Base-by-base conservation (phyloP, 2,797 vertebrate genomes). In the Nothura maculosa region DNA sequence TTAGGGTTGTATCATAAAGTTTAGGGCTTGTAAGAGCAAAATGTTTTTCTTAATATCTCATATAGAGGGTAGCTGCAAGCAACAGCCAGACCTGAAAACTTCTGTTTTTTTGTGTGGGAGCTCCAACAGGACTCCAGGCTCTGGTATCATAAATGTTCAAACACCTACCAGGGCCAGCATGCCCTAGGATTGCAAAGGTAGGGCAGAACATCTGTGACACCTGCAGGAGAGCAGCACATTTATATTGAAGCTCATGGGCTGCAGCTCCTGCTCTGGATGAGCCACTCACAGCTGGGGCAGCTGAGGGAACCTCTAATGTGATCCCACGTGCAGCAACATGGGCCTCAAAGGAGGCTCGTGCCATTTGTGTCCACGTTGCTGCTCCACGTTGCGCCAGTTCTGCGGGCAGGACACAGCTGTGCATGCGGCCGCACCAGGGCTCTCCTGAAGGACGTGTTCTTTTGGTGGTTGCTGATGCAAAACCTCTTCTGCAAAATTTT, bases 241-340 rank as follows among this genome's bases (percentile, higher is more conserved):
- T 20, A 16, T 0, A 1, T 62, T 36, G 11, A 3, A 52, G 32
- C 28, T 73, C 1, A 0, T 18, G 14, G 28, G 22, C n/a, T 77
- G 57, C 36, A 72, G n/a, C 47, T 85, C n/a, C 36, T 28, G 62
- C 3, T 32, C 18, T 16, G 10, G 52, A 52, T 4, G 28, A 63
- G 30, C 50, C 36, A 25, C 30, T 40, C 79, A 43, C 14, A 40
- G 30, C n/a, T 57, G 36, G 15, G 28, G 10, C 36, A 58, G 30
- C 36, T 57, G n/a, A 10, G 24, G 12, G 36, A 63, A 18, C 55
- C 52, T 36, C 57, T 52, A 61, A 42, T 8, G 2, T 24, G 10
- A 52, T 38, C 19, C 16, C 42, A 52, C 73, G 27, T 2, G 9
- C 13, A 74, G 1, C 16, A 9, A 4, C 0, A 0, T 5, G 10